phyloP scores from a whole-genome alignment of 2,888 invertebrate species.

The Leptopterna dolabrata region DNA sequence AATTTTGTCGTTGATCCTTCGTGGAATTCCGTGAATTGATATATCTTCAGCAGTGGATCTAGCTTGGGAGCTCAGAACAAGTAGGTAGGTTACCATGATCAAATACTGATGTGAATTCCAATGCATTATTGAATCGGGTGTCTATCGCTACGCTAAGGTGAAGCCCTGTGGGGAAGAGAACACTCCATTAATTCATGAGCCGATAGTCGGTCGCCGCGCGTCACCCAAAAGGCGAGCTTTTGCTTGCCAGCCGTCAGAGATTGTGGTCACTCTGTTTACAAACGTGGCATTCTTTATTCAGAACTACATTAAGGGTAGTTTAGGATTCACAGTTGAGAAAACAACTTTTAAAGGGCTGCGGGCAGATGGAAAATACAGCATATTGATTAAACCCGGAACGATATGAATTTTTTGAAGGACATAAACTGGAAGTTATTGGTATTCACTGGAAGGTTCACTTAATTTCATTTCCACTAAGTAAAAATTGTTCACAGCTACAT shows the following conservation, averaged over 20 bases:
- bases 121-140: not conserved
- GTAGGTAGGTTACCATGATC: not conserved
- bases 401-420: not conserved
- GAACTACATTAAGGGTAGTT: not conserved
- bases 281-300: not conserved
- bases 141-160: not conserved
- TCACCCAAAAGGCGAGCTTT: not conserved
- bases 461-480: too few species aligned
- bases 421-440: too few species aligned
- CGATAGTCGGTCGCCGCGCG: not conserved
- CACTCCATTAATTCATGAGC: not conserved
- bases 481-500: too few species aligned
- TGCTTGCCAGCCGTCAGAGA: not conserved
- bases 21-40: too few species aligned
- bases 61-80: too few species aligned
- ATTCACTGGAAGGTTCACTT: too few species aligned
- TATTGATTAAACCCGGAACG: not conserved
- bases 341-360: not conserved
- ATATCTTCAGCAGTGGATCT: too few species aligned
- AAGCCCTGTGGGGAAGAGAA: not conserved
- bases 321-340: not conserved
- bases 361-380: too few species aligned
- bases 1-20: too few species aligned
- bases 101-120: not conserved
- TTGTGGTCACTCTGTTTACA: not conserved